Evolutionary conservation across 2,113 vertebrate genomes (phyloP).

Genomic region (Gallinago undulata): DNA sequence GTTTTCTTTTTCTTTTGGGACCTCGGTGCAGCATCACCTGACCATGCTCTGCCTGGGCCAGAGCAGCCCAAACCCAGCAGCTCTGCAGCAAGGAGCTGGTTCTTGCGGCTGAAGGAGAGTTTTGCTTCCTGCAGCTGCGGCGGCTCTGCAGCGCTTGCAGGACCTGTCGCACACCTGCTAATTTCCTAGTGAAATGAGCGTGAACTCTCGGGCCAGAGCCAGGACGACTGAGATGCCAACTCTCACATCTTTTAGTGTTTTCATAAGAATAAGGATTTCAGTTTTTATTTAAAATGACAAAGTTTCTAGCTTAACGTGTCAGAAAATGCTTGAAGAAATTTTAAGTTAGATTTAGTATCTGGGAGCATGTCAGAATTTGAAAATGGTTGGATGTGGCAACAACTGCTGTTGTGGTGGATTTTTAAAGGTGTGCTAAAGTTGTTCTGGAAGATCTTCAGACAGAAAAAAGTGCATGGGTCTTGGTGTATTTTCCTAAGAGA

Average conservation of each 20-base stretch:
- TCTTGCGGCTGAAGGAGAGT: not conserved
- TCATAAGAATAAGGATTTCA: not conserved
- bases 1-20: not conserved
- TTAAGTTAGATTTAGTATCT: not conserved
- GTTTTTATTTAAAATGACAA: not conserved
- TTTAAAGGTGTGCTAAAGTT: accelerated
- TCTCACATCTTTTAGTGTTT: not conserved
- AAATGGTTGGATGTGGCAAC: not conserved
- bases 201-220: not conserved
- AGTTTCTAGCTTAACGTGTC: not conserved
- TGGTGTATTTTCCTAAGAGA: not conserved
- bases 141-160: not conserved
- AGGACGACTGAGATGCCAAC: not conserved
- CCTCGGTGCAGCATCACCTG: not conserved
- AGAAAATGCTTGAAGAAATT: not conserved
- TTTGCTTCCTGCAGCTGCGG: not conserved
- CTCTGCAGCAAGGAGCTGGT: not conserved
- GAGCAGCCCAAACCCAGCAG: not conserved
- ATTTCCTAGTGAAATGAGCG: not conserved
- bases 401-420: not conserved
- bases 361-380: not conserved
- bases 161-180: not conserved
- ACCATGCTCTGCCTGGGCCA: not conserved
- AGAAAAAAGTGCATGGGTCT: not conserved
- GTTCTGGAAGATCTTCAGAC: not conserved